Evolutionary conservation across 2,888 invertebrate genomes (phyloP).

Genomic region (Caenorhabditis wallacei): DNA sequence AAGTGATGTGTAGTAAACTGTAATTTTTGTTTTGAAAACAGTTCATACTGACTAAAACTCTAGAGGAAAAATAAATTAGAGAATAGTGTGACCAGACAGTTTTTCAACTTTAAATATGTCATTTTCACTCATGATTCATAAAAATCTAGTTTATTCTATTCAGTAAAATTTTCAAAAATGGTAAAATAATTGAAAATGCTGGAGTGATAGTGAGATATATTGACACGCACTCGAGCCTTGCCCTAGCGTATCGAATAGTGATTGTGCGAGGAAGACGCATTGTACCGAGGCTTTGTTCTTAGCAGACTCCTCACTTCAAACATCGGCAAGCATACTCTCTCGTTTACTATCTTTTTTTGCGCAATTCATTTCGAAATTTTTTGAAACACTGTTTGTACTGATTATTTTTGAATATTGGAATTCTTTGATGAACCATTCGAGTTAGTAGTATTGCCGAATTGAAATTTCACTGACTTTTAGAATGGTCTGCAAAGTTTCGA

Average conservation of each 20-base stretch:
- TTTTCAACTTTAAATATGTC: no score
- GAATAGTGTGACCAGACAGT: no score
- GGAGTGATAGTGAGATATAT: conserved; percentile 48
- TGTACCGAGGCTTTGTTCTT: conserved; percentile 54
- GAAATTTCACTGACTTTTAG: not conserved
- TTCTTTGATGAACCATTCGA: no score
- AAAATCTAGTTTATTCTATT: no score
- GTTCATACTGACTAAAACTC: no score
- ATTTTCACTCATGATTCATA: no score
- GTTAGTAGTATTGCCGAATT: no score
- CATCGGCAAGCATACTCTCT: conserved; percentile 16
- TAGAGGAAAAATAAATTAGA: no score
- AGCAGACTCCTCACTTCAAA: conserved; percentile 58
- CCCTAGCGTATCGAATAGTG: conserved; percentile 58
- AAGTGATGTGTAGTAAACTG: no score
- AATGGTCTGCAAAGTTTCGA: not conserved
- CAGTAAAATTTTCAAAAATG: conserved; percentile 2
- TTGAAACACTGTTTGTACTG: not conserved
- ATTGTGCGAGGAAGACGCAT: conserved; percentile 51
- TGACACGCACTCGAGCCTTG: conserved; percentile 57
- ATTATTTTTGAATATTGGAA: not conserved
- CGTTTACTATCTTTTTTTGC: conserved; percentile 18
- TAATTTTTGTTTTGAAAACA: no score
- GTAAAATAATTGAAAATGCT: conserved; percentile 7
- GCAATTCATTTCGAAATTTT: conserved; percentile 14